Evolutionary conservation across 2,113 vertebrate species (phyloP).

Genomic region (Urocitellus parryii): DNA sequence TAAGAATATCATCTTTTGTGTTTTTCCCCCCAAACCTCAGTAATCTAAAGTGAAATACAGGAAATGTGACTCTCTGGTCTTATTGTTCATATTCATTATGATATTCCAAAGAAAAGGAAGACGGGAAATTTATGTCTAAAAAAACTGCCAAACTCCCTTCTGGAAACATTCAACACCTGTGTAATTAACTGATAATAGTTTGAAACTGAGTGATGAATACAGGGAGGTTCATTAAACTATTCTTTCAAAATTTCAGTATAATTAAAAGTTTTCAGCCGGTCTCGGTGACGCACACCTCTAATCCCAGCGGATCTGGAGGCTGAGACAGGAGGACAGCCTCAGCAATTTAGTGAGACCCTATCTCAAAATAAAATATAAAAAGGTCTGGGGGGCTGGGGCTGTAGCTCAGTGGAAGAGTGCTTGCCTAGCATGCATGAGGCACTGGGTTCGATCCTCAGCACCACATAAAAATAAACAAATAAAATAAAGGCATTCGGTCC

Average conservation of each 20-base stretch:
- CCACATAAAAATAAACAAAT: too few species aligned
- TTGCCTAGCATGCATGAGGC: too few species aligned
- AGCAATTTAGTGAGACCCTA: not conserved
- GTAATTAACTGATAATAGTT: not conserved
- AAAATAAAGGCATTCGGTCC: too few species aligned
- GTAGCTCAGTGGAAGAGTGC: too few species aligned
- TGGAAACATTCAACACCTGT: not conserved
- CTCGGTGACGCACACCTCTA: not conserved
- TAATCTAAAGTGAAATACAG: constrained; percentile 32
- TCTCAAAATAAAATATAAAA: not conserved
- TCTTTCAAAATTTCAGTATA: not conserved
- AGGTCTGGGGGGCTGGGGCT: too few species aligned
- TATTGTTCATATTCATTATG: constrained; percentile 24
- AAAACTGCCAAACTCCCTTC: not conserved
- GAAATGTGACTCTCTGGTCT: constrained; percentile 52
- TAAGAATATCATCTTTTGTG: constrained; percentile 21
- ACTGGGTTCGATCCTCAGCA: too few species aligned
- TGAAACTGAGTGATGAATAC: not conserved
- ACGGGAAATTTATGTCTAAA: not conserved
- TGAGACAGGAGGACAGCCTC: not conserved
- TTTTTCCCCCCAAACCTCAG: not conserved
- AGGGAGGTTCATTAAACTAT: not conserved
- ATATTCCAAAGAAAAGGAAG: constrained; percentile 50
- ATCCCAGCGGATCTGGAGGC: not conserved
- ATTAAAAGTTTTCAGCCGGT: not conserved